Percentiles rank a stretch among this genome's conserved stretches.
phyloP scores from a whole-genome alignment of 1,140 invertebrate genomes.

The Drosophila pectinifera region DNA sequence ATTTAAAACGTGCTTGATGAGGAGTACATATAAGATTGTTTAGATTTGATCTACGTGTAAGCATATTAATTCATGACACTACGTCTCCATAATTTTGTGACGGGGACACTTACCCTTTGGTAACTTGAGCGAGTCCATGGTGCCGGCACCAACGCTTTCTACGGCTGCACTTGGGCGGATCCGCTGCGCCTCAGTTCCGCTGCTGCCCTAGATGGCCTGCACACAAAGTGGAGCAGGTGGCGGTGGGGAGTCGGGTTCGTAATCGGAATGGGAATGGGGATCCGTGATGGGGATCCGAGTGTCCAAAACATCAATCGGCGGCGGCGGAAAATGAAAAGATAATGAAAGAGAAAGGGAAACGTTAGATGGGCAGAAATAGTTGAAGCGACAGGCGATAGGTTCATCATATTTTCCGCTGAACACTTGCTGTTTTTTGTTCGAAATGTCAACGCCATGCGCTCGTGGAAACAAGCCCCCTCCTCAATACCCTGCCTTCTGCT shows the following conservation, averaged over 20 bases:
- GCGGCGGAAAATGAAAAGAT: constrained; percentile 58
- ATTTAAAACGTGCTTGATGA: not conserved
- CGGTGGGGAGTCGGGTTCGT: constrained; percentile 2
- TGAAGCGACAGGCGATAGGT: constrained; percentile 56
- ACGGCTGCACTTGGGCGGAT: constrained; percentile 71
- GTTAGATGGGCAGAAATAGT: constrained; percentile 25
- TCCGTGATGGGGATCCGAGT: constrained; percentile 14
- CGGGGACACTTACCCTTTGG: constrained; percentile 69
- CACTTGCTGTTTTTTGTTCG: constrained; percentile 26
- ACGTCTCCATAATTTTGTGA: not conserved
- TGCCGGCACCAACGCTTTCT: constrained; percentile 60
- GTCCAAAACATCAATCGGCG: constrained; percentile 71
- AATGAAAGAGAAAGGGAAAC: constrained; percentile 35
- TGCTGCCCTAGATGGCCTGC: constrained; percentile 70
- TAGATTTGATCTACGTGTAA: not conserved
- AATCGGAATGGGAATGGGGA: not conserved
- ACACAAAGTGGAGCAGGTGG: constrained; percentile 56
- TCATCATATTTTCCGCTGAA: constrained; percentile 65
- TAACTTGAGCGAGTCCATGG: constrained; percentile 83
- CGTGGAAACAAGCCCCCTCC: constrained; percentile 19
- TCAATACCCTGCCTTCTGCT: not conserved
- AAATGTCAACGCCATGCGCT: constrained; percentile 59
- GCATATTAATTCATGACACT: not conserved
- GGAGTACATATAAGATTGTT: not conserved
- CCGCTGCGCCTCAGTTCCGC: constrained; percentile 48